Base-by-base conservation (phyloP, 2,797 vertebrate species). In the Lophotriccus pileatus region DNA sequence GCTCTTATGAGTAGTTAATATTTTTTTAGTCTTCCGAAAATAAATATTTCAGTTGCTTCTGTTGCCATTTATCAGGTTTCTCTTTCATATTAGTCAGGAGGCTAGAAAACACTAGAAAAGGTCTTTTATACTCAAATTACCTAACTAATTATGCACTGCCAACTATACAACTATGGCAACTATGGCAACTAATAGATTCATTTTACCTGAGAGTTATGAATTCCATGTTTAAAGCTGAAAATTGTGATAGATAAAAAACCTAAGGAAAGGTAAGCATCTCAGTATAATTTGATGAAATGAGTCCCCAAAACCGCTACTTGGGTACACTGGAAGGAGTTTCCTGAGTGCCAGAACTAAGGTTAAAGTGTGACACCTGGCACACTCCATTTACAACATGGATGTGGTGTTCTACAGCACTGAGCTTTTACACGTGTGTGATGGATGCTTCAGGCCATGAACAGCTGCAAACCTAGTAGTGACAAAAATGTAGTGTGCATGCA, bases 351-450 rank as follows among this genome's bases (percentile, higher is more conserved):
- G 39, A 39, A 36, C 25, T 16, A 32, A 77, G 50, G 43, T 0
- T 70, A 60, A 55, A 39, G 49, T 24, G 19, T 77, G 28, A 41
- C 34, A 43, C 28, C n/a, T 43, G 50, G 32, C 59, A 52, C 4
- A 1, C 4, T 55, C 18, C 21, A 3, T 70, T 66, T 79, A 37
- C 16, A 32, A 0, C 20, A 24, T 47, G 59, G 20, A 28, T 84
- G 20, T 5, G 7, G 44, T 3, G 1, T 63, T 37, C 64, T 34
- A 19, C 0, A 15, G 22, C 52, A 63, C 17, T 3, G 7, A 89
- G 34, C 10, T 84, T 60, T 62, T 20, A 32, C 25, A 6, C 0
- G 0, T 32, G 7, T 4, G 1, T 30, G 36, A 21, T 56, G 44
- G 24, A 46, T 62, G 13, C 34, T 16, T 76, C 2, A 0, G 41